Evolutionary conservation across 2,888 invertebrate species (phyloP).

Genomic region (Eupithecia subfuscata): DNA sequence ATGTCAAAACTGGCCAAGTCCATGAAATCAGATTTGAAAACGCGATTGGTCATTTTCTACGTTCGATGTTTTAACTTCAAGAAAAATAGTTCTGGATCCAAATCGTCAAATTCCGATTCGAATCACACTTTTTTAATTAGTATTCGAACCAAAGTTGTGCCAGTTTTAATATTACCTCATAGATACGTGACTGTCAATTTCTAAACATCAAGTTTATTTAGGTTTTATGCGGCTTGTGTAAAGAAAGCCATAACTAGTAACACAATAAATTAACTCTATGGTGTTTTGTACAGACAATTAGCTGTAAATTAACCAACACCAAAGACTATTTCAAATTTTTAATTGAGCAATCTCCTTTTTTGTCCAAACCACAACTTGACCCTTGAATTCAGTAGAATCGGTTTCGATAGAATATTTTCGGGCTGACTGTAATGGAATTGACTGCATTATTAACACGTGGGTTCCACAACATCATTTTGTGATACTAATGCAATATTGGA

Average conservation of each 20-base stretch:
- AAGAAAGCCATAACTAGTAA: background rate
- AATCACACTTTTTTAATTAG: conserved; percentile 20
- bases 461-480: background rate
- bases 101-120: conserved; percentile 15
- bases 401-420: conserved; percentile 4
- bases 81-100: background rate
- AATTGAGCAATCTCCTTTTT: conserved; percentile 3
- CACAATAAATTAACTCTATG: background rate
- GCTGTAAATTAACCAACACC: background rate
- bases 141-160: conserved; percentile 23
- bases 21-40: background rate
- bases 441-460: background rate
- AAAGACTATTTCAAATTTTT: background rate
- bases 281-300: background rate
- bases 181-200: conserved; percentile 21
- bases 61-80: background rate
- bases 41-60: background rate
- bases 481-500: conserved; percentile 56
- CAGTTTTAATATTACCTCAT: conserved; percentile 22
- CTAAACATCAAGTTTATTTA: conserved; percentile 6
- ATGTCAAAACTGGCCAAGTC: background rate
- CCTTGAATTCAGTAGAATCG: conserved; percentile 5
- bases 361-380: conserved; percentile 7
- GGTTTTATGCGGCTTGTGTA: background rate
- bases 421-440: background rate